Evolutionary conservation across 2,888 invertebrate genomes (phyloP).

Genomic region (Drosophila rubida): DNA sequence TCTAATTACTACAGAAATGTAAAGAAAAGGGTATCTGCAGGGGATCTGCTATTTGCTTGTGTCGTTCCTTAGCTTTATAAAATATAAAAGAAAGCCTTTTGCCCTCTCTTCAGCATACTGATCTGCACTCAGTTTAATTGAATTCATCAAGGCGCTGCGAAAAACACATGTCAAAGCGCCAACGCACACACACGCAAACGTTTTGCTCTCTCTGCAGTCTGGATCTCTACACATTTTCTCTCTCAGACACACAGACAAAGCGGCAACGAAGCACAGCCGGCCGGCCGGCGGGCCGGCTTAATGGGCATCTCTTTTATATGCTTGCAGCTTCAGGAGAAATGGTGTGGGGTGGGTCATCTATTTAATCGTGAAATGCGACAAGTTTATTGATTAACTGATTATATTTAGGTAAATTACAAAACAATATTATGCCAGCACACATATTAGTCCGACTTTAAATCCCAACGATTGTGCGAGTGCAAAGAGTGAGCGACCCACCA

Average conservation of each 20-base stretch:
- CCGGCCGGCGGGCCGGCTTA: slow-evolving; percentile 52
- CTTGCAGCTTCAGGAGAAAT: slow-evolving; percentile 3
- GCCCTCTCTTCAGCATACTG: slow-evolving; percentile 15
- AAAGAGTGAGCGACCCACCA: not conserved
- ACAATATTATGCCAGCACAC: not conserved
- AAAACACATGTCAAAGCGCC: slow-evolving; percentile 34
- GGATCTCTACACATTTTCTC: not conserved
- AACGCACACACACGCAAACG: slow-evolving; percentile 9
- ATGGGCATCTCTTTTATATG: slow-evolving; percentile 18
- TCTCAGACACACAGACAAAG: not conserved
- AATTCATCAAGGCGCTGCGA: slow-evolving; percentile 50
- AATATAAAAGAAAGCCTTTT: too few species aligned
- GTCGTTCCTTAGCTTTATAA: too few species aligned
- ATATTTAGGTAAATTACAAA: not conserved
- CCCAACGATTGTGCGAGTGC: not conserved
- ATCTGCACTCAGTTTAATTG: slow-evolving; percentile 39
- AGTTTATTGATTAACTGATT: not conserved
- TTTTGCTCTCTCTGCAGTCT: slow-evolving; percentile 5
- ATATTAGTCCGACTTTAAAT: not conserved
- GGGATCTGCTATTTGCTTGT: too few species aligned
- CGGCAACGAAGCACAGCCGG: slow-evolving; percentile 35
- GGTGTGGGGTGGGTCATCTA: not conserved
- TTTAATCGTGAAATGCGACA: not conserved
- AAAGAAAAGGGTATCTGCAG: too few species aligned
- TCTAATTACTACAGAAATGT: too few species aligned